Conservation (phyloP, 35 echinoderm and acorn worm genomes). For the Ophiothrix spiculata region DNA sequence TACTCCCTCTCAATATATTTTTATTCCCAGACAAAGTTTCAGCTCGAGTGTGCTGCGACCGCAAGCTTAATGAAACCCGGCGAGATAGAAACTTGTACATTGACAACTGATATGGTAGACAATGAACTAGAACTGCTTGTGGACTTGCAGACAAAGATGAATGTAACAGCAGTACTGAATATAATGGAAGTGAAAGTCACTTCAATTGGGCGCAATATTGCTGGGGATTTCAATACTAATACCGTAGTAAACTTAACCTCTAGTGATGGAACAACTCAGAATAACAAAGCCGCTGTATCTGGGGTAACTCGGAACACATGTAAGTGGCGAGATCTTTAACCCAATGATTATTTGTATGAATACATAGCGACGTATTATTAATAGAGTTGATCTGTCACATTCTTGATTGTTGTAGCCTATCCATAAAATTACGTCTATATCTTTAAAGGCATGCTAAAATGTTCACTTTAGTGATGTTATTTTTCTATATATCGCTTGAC, state of each 20-base stretch:
- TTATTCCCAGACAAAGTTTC: too few relatives aligned
- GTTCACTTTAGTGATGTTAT: too few relatives aligned
- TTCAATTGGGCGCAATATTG: neutral
- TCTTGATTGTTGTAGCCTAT: too few relatives aligned
- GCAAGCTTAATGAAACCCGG: conserved; percentile 20
- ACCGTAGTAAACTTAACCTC: neutral
- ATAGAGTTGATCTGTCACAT: too few relatives aligned
- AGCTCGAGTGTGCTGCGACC: too few relatives aligned
- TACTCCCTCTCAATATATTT: too few relatives aligned
- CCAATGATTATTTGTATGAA: too few relatives aligned
- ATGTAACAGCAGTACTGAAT: conserved; percentile 25
- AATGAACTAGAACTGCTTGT: neutral
- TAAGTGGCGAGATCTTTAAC: too few relatives aligned
- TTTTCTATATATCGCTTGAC: too few relatives aligned
- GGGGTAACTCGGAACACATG: conserved; percentile 19
- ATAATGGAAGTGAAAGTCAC: conserved; percentile 1
- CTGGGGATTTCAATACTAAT: neutral
- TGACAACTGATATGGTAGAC: conserved; percentile 36
- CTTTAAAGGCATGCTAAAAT: too few relatives aligned
- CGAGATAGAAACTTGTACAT: conserved; percentile 30
- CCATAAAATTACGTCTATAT: too few relatives aligned
- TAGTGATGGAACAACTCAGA: conserved; percentile 10
- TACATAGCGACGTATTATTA: too few relatives aligned
- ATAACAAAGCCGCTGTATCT: conserved; percentile 15
- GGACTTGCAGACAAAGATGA: conserved; percentile 30